These are phyloP conservation scores for Akabosia matsudoensis DNA, from an alignment of 1,140 invertebrate species.

Conservation along the genomic window DNA sequence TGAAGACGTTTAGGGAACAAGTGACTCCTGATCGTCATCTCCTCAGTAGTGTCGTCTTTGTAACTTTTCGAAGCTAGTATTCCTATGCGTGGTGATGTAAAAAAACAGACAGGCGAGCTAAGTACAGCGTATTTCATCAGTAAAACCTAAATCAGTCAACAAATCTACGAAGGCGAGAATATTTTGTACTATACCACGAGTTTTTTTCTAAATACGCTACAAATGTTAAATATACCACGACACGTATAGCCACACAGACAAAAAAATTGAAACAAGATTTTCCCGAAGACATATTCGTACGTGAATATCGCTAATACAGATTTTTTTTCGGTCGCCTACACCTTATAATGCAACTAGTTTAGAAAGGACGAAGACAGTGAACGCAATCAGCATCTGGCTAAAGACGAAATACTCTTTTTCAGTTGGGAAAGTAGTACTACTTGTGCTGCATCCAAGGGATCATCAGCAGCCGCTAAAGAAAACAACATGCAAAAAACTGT, in stretches of 20 bases:
- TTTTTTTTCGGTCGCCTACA: background rate
- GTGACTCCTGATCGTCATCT: conserved; percentile 21
- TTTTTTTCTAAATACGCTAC: background rate
- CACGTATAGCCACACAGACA: too few species aligned
- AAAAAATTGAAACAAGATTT: too few species aligned
- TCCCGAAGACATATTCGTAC: too few species aligned
- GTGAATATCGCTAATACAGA: too few species aligned
- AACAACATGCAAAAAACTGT: too few species aligned
- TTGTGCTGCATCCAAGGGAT: background rate
- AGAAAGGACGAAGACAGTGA: too few species aligned
- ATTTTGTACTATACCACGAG: conserved; percentile 6
- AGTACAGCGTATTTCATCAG: background rate
- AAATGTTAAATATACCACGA: too few species aligned
- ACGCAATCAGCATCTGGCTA: background rate
- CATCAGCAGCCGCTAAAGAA: background rate
- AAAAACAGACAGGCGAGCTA: background rate
- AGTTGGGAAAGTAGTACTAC: background rate
- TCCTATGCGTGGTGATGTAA: conserved; percentile 2
- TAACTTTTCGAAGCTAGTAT: conserved; percentile 10
- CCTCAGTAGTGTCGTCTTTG: conserved; percentile 12
- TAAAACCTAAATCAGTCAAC: background rate
- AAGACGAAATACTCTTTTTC: background rate
- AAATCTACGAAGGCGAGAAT: background rate
- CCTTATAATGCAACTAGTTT: too few species aligned
- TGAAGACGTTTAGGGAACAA: conserved; percentile 19